These are phyloP conservation scores for Megalonaias nervosa DNA, from an alignment of 1,140 invertebrate species.

Conservation along the genomic window DNA sequence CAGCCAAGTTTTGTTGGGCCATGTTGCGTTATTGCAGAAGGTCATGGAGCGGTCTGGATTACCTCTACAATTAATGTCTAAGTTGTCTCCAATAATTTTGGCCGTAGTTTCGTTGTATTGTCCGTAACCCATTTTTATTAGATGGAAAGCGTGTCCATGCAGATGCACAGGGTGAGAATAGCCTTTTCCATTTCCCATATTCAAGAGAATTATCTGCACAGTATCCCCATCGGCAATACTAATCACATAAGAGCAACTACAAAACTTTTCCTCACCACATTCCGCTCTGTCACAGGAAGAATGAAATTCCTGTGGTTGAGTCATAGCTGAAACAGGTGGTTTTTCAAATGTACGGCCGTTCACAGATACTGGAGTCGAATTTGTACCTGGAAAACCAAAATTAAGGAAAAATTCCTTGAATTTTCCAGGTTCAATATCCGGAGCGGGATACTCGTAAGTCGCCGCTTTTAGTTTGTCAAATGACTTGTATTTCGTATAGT, in stretches of 20 bases:
- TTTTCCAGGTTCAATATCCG: conserved; percentile 16
- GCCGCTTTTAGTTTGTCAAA: conserved; percentile 42
- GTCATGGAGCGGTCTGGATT: conserved; percentile 22
- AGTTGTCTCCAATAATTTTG: conserved; percentile 56
- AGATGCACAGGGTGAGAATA: conserved; percentile 81
- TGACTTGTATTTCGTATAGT: conserved; percentile 39
- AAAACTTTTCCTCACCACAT: conserved; percentile 38
- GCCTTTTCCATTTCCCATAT: conserved; percentile 77
- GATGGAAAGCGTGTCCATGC: conserved; percentile 83
- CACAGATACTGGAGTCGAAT: conserved; percentile 45
- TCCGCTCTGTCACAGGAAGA: conserved; percentile 35
- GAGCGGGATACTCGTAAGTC: conserved; percentile 32
- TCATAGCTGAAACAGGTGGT: conserved; percentile 51
- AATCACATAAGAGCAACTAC: conserved; percentile 38
- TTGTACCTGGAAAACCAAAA: conserved; percentile 61
- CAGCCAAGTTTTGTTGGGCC: conserved; percentile 50
- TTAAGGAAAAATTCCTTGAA: conserved; percentile 59
- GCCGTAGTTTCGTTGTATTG: conserved; percentile 49
- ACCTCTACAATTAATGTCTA: conserved; percentile 54
- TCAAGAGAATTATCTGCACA: conserved; percentile 56
- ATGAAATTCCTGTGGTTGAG: conserved; percentile 49
- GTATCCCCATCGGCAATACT: conserved; percentile 40
- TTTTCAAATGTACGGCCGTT: conserved; percentile 52
- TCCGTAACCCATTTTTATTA: conserved; percentile 75
- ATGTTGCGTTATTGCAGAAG: conserved; percentile 57